These are phyloP conservation scores for Polylopha cassiicola DNA, from an alignment of 2,888 invertebrate genomes.

Conservation along the genomic window DNA sequence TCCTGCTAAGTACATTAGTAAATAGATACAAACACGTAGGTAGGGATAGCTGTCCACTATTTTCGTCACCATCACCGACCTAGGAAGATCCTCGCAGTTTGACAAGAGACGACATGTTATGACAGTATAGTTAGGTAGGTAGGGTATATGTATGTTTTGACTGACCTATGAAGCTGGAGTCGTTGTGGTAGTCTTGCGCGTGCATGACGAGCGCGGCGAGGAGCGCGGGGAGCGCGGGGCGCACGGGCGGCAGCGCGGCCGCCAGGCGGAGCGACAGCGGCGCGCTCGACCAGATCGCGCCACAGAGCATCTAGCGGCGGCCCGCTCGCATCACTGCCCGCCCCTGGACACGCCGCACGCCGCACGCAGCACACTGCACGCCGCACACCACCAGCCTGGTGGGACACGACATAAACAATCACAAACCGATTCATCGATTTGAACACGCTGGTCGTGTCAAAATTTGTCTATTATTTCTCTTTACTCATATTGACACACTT, in stretches of 20 bases:
- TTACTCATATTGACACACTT: too few relatives aligned
- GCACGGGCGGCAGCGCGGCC: conserved; percentile 79
- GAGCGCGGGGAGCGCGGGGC: conserved; percentile 72
- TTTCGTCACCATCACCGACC: too few relatives aligned
- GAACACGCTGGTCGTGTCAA: too few relatives aligned
- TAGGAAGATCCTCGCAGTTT: too few relatives aligned
- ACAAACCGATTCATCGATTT: too few relatives aligned
- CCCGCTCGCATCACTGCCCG: conserved; percentile 32
- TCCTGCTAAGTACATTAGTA: too few relatives aligned
- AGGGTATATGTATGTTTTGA: conserved; percentile 19
- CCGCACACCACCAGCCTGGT: conserved; percentile 23
- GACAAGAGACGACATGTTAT: too few relatives aligned
- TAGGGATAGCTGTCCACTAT: too few relatives aligned
- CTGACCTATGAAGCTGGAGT: conserved; percentile 74
- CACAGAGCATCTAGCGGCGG: conserved; percentile 68
- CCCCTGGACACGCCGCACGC: conserved; percentile 18
- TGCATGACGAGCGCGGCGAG: conserved; percentile 74
- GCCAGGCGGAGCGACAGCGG: conserved; percentile 77
- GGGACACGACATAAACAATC: too few relatives aligned
- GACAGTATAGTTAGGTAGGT: too few relatives aligned
- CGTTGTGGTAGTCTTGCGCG: conserved; percentile 59
- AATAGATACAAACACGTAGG: too few relatives aligned
- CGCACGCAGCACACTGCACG: conserved; percentile 5
- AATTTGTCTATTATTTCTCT: too few relatives aligned
- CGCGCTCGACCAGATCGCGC: conserved; percentile 72